Evolutionary conservation across 2,113 vertebrate species (phyloP), one percentile per base, ranked within the genome.

Genomic region (Myiagra hebetior): DNA sequence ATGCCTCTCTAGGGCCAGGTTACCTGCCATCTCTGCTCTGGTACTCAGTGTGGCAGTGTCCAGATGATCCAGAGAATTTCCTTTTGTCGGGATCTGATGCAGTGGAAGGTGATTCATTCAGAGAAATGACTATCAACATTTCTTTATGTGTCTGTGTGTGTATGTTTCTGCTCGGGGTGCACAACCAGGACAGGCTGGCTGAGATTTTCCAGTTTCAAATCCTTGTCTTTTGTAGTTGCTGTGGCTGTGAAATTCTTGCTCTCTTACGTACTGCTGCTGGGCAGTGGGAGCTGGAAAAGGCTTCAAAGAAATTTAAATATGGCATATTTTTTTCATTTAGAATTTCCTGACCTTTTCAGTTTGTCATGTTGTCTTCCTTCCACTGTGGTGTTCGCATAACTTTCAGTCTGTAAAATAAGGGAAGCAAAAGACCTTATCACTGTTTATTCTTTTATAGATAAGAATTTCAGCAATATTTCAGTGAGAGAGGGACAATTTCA

Each of bases 261-360:
- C 33, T 81, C 64, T 89, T 85, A 79, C 16, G 0, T 74, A 93
- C 30, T 3, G 5, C 65, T 77, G 41, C 80, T 93, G 80, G 87
- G 82, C 77, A 86, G 55, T 83, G 55, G 37, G 64, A 93, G 81
- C 85, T 96, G 78, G 67, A 93, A 72, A 28, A 81, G 7, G 3
- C 87, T 96, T 97, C 95, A 96, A 89, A 97, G 96, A 87, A n/a
- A 89, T 91, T 85, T 91, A 93, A 97, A 96, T 50, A 64, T 35
- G 67, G 13, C 28, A 78, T 85, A 60, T 88, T 59, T 88, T 89
- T 76, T 85, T 84, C 17, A 80, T 85, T 97, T 89, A 96, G 76
- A 82, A 91, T 93, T 97, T 97, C 80, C 87, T 85, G 90, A 91
- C 64, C 55, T 91, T 89, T 97, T 96, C 31, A 27, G 63, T 96